Evolutionary conservation across 2,113 vertebrate genomes (phyloP).

Genomic region (Pseudorasbora parva): DNA sequence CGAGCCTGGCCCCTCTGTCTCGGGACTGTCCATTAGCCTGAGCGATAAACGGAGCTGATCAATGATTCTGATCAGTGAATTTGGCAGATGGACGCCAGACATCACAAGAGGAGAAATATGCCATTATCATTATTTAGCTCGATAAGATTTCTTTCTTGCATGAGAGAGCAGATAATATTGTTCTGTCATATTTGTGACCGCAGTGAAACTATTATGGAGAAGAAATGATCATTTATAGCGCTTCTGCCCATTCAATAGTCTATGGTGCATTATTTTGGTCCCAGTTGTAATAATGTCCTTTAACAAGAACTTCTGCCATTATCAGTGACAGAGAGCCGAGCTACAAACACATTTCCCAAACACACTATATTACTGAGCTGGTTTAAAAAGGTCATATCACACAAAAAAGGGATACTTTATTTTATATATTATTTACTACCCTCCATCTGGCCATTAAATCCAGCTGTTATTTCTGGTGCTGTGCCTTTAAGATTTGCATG

Average conservation of each 20-base stretch:
- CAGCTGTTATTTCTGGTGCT: not conserved
- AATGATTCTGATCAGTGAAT: slow-evolving; percentile 62
- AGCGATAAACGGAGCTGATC: slow-evolving; percentile 56
- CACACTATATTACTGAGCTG: not conserved
- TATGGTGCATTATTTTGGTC: slow-evolving; percentile 14
- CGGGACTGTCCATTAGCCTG: slow-evolving; percentile 71
- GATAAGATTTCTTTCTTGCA: slow-evolving; percentile 4
- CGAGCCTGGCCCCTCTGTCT: slow-evolving; percentile 87
- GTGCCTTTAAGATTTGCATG: not conserved
- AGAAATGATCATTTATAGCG: slow-evolving; percentile 16
- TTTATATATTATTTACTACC: no score
- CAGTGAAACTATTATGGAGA: slow-evolving; percentile 25
- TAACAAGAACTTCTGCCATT: not conserved
- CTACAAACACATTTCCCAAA: not conserved
- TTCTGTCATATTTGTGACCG: slow-evolving; percentile 47
- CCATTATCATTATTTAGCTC: slow-evolving; percentile 53
- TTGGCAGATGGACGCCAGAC: slow-evolving; percentile 53
- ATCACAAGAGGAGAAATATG: slow-evolving; percentile 47
- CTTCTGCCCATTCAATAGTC: slow-evolving; percentile 42
- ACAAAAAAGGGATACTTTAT: not conserved
- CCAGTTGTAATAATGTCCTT: not conserved
- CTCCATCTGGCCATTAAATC: no score
- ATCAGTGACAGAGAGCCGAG: not conserved
- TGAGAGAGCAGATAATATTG: slow-evolving; percentile 45
- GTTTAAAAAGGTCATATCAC: not conserved